Evolutionary conservation across 2,888 invertebrate species (phyloP).

Genomic region (Morpho achilles): DNA sequence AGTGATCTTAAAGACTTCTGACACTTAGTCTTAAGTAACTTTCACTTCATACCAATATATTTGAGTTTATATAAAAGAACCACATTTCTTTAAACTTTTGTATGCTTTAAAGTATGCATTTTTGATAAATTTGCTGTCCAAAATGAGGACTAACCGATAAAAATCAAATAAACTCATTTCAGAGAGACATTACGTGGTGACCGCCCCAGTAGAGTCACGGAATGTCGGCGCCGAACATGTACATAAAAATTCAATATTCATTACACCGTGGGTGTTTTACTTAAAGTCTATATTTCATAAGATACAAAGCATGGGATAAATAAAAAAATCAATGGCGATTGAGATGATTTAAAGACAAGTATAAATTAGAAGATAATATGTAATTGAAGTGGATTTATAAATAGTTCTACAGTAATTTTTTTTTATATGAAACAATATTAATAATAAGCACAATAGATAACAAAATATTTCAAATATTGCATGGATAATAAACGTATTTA

Average conservation of each 20-base stretch:
- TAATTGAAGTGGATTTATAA: too few relatives aligned
- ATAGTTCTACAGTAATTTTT: too few relatives aligned
- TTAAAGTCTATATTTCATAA: conserved; percentile 5
- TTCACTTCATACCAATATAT: too few relatives aligned
- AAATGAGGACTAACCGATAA: conserved; percentile 11
- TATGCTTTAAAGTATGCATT: too few relatives aligned
- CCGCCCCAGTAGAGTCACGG: conserved; percentile 7
- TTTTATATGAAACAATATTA: too few relatives aligned
- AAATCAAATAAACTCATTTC: conserved; percentile 13
- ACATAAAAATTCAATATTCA: conserved; percentile 16
- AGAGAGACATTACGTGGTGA: conserved; percentile 8
- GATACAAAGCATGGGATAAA: conserved; percentile 2
- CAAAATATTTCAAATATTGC: too few relatives aligned
- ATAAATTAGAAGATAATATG: background rate
- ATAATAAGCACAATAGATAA: too few relatives aligned
- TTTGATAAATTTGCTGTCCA: background rate
- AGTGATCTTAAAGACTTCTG: too few relatives aligned
- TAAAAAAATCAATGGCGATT: conserved; percentile 7
- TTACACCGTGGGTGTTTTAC: conserved; percentile 11
- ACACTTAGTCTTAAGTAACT: too few relatives aligned
- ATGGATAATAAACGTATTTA: too few relatives aligned
- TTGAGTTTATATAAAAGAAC: background rate
- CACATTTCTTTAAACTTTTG: too few relatives aligned
- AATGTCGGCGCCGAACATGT: conserved; percentile 10
- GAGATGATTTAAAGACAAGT: conserved; percentile 5